These are phyloP conservation scores for Hydropsyche betteni DNA, from an alignment of 2,888 invertebrate genomes.

Conservation along the genomic window DNA sequence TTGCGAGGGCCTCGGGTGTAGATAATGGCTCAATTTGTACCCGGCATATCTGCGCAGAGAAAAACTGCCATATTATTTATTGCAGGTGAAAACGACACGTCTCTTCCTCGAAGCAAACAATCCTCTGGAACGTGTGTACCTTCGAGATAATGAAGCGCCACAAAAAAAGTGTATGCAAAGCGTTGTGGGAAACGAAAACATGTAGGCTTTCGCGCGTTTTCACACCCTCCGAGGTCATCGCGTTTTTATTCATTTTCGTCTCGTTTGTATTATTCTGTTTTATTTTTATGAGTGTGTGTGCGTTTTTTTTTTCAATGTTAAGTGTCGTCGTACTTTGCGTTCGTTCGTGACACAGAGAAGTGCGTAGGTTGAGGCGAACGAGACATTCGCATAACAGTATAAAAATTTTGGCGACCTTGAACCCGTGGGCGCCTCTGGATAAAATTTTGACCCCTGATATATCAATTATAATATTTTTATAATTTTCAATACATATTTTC, in stretches of 20 bases:
- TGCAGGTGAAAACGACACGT: slow-evolving; percentile 40
- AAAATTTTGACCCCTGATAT: no score
- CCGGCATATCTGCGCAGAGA: slow-evolving; percentile 15
- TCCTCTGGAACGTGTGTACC: no score
- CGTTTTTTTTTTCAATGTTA: no score
- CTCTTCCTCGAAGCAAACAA: no score
- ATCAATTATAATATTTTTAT: no score
- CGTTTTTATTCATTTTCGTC: no score
- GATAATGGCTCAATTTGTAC: slow-evolving; percentile 51
- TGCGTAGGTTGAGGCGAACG: slow-evolving; percentile 18
- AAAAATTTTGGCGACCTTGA: slow-evolving; percentile 15
- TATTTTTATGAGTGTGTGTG: no score
- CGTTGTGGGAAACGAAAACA: neutral
- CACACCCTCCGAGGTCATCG: neutral
- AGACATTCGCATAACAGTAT: neutral
- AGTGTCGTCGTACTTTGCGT: no score
- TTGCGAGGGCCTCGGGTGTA: neutral
- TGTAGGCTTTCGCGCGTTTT: slow-evolving; percentile 11
- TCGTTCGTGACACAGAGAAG: neutral
- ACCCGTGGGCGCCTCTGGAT: neutral
- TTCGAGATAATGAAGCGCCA: no score
- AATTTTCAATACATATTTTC: neutral
- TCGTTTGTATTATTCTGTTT: no score
- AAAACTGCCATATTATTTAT: slow-evolving; percentile 41
- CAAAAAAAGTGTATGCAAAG: no score